These are phyloP conservation scores for Habropoda laboriosa DNA, from an alignment of 1,140 invertebrate genomes.

Conservation along the genomic window DNA sequence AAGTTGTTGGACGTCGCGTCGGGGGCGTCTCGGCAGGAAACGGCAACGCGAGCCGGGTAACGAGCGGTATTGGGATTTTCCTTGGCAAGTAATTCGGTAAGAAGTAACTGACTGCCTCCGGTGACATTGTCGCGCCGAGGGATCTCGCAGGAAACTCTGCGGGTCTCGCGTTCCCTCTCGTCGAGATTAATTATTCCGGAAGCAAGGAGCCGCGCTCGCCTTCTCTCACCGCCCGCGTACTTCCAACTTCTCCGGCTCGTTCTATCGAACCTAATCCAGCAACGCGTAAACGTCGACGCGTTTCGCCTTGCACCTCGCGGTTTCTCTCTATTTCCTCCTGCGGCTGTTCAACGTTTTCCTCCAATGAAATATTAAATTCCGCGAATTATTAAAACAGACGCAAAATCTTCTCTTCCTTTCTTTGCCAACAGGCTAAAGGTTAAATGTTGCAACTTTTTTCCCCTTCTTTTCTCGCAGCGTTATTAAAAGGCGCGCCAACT, in stretches of 20 bases:
- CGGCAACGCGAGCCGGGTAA: slow-evolving; percentile 20
- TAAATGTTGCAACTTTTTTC: too few relatives aligned
- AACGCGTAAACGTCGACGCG: neutral
- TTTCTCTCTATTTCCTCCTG: neutral
- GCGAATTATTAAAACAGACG: neutral
- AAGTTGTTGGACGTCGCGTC: slow-evolving; percentile 28
- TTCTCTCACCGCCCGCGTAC: slow-evolving; percentile 28
- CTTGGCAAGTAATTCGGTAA: slow-evolving; percentile 53
- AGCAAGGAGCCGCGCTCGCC: slow-evolving; percentile 62
- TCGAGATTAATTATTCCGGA: slow-evolving; percentile 78
- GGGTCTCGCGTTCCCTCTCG: slow-evolving; percentile 61
- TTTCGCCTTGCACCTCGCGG: neutral
- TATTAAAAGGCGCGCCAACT: neutral
- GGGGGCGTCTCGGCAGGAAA: slow-evolving; percentile 39
- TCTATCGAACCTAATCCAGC: neutral
- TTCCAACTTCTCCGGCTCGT: slow-evolving; percentile 56
- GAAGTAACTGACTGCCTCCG: slow-evolving; percentile 63
- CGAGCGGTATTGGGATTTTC: slow-evolving; percentile 40
- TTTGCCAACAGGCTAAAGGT: too few relatives aligned
- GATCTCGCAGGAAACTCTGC: slow-evolving; percentile 50
- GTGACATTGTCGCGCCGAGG: slow-evolving; percentile 51
- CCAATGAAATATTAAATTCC: neutral
- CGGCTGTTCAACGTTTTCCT: neutral
- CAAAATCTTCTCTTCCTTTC: too few relatives aligned
- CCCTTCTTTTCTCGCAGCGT: too few relatives aligned